These are phyloP conservation scores for Siphonodentalium dalli DNA, from an alignment of 2,888 invertebrate species.

Conservation along the genomic window DNA sequence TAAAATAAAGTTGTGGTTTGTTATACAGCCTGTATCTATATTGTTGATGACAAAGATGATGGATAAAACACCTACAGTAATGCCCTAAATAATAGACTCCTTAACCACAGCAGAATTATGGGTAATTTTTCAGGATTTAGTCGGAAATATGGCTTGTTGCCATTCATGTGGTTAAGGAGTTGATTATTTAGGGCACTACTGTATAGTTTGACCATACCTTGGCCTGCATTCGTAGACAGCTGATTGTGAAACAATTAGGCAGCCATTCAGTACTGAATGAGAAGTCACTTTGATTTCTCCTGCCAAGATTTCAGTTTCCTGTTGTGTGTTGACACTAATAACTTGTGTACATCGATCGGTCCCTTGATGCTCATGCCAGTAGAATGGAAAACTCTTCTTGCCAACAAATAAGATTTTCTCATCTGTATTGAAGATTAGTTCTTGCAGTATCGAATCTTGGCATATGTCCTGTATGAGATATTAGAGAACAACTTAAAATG, in stretches of 20 bases:
- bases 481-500: not conserved
- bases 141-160: no score
- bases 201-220: slow-evolving; percentile 67
- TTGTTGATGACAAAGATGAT: no score
- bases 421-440: slow-evolving; percentile 69
- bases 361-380: slow-evolving; percentile 52
- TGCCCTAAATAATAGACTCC: no score
- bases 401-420: slow-evolving; percentile 69
- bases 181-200: no score
- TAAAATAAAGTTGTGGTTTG: no score
- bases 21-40: no score
- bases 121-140: no score
- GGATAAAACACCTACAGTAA: no score
- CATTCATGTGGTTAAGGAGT: no score
- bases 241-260: slow-evolving; percentile 71
- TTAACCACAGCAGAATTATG: no score
- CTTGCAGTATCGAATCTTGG: slow-evolving; percentile 70
- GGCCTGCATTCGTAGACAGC: slow-evolving; percentile 72
- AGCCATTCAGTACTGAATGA: slow-evolving; percentile 64
- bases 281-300: slow-evolving; percentile 43
- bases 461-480: slow-evolving; percentile 69
- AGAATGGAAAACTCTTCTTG: slow-evolving; percentile 64
- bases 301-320: no score
- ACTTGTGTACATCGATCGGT: slow-evolving; percentile 28
- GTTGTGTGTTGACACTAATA: not conserved